These are phyloP conservation scores for Brachionus asplanchnoidis DNA, from an alignment of 1,140 invertebrate species.

Conservation along the genomic window DNA sequence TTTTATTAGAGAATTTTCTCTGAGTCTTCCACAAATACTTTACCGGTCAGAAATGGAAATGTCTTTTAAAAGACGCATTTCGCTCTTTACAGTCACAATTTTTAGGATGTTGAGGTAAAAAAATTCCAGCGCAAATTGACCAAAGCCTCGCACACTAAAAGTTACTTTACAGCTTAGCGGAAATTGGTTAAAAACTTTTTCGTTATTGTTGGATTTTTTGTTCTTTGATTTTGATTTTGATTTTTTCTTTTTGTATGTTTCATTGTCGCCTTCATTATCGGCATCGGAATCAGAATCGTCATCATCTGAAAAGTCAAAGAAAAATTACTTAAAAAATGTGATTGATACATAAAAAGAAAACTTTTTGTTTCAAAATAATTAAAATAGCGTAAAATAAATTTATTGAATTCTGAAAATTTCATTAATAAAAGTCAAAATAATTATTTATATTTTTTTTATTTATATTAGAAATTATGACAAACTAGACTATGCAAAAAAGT, in stretches of 20 bases:
- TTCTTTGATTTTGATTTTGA: constrained; percentile 59
- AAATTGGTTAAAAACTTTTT: constrained; percentile 63
- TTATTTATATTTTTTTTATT: too few species aligned
- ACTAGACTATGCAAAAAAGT: too few species aligned
- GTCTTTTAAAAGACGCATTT: constrained; percentile 43
- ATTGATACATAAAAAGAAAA: too few species aligned
- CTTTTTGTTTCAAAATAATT: too few species aligned
- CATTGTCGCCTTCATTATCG: constrained; percentile 62
- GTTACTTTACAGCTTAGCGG: constrained; percentile 44
- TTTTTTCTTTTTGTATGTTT: constrained; percentile 52
- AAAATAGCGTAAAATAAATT: too few species aligned
- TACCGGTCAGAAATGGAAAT: background rate
- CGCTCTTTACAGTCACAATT: constrained; percentile 59
- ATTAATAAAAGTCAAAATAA: too few species aligned
- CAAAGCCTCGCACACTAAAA: background rate
- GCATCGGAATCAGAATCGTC: constrained; percentile 63
- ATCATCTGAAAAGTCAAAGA: constrained; percentile 49
- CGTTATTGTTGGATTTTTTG: constrained; percentile 66
- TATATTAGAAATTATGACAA: too few species aligned
- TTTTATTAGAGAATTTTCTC: background rate
- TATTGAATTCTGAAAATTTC: too few species aligned
- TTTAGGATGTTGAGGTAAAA: constrained; percentile 59
- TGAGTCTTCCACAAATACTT: background rate
- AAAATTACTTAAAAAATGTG: constrained; percentile 46
- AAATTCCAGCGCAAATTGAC: constrained; percentile 48